Base-by-base conservation (phyloP, 92 coral and sea anemone species). In the Muricea muricata region DNA sequence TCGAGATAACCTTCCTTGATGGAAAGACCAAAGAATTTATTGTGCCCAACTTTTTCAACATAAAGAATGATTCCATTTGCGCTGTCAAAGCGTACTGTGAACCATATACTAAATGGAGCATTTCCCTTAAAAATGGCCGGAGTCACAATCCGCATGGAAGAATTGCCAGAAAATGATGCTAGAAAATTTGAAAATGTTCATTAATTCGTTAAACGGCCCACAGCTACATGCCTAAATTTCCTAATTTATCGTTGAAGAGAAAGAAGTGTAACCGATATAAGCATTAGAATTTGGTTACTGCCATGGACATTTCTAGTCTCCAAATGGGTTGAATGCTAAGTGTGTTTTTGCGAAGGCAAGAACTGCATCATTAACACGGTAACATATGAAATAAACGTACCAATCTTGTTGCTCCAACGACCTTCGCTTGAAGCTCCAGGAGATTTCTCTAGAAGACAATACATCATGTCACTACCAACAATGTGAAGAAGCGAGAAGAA, bases 81-180 rank as follows among this genome's bases (percentile, higher is more conserved):
- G 2, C 18, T 52, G 26, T 37, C 37, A 25, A 50, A 50, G 0
- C 41, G 75, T 33, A 68, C 29, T 13, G 75, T 68, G 18, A 68
- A 21, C 23, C 75, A 12, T 8, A 68, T 33, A 50, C 45, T 68
- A 14, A 41, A 24, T 7, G 60, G 20, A 7, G 23, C 28, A 11
- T 29, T 68, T 47, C 75, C 18, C 20, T 29, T 37, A 6, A 68
- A 41, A 20, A 33, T 29, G 7, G 75, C 40, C 18, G 75, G 75
- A 18, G 75, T 68, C 15, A 10, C 28, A 32, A 68, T 33, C 25
- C 41, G 15, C 75, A 68, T 68, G 24, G 14, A 68, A 6, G 75
- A 68, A 2, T 68, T 68, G 24, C 75, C 75, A 68, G 75, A 29
- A 33, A 68, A 37, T 33, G 75, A 68, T 33, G 18, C 75, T 68